phyloP scores from a whole-genome alignment of 2,888 invertebrate species.

The Podotricha telesiphe region DNA sequence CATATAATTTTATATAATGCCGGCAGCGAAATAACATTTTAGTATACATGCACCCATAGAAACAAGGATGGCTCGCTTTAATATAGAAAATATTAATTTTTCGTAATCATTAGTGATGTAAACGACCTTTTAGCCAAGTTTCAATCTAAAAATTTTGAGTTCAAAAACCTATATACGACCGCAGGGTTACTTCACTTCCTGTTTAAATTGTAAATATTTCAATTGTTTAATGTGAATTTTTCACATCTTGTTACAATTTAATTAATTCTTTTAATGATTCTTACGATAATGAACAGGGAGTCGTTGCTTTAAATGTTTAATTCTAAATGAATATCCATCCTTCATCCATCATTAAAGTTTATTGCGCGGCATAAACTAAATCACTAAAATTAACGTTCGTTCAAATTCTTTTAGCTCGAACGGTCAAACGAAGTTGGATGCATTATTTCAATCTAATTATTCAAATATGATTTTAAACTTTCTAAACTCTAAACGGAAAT shows the following conservation, averaged over 20 bases:
- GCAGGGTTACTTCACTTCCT: slow-evolving; percentile 37
- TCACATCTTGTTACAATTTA: slow-evolving; percentile 48
- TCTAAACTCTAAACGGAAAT: neutral
- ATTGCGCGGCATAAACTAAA: slow-evolving; percentile 47
- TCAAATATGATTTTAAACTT: neutral
- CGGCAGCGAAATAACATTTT: slow-evolving; percentile 12
- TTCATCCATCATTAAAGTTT: slow-evolving; percentile 49
- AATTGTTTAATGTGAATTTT: slow-evolving; percentile 48
- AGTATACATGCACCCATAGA: neutral
- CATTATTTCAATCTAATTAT: slow-evolving; percentile 23
- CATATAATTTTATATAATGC: slow-evolving; percentile 20
- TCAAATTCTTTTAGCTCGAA: slow-evolving; percentile 32
- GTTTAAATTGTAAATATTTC: slow-evolving; percentile 31
- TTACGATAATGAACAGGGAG: slow-evolving; percentile 41
- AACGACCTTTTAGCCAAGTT: slow-evolving; percentile 5
- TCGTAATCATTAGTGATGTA: neutral
- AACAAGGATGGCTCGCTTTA: neutral
- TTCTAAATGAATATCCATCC: slow-evolving; percentile 48
- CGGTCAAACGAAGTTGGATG: slow-evolving; percentile 29
- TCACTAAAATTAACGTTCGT: slow-evolving; percentile 45
- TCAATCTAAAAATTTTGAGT: slow-evolving; percentile 24
- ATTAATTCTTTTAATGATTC: slow-evolving; percentile 41
- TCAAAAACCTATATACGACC: slow-evolving; percentile 38
- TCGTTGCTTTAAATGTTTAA: slow-evolving; percentile 46
- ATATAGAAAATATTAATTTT: neutral